phyloP scores from a whole-genome alignment of 1,140 invertebrate species.

The Apis florea region DNA sequence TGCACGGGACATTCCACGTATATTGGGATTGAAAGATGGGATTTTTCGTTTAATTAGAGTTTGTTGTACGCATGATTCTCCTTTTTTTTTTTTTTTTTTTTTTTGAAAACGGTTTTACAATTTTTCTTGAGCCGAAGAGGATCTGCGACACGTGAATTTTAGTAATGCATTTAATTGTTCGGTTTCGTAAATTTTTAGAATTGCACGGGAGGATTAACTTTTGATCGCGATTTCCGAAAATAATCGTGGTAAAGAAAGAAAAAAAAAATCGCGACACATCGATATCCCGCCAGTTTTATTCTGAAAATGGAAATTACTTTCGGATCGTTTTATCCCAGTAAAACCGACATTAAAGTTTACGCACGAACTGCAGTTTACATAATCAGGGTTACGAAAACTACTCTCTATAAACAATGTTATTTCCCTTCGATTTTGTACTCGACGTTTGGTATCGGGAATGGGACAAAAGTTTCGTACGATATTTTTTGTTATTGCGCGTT shows the following conservation, averaged over 20 bases:
- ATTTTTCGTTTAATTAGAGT: no score
- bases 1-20: no score
- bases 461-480: background rate
- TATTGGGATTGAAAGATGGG: no score
- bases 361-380: slow-evolving; percentile 49
- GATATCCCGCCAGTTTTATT: slow-evolving; percentile 19
- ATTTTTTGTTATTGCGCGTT: background rate
- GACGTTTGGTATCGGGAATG: background rate
- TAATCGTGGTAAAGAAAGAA: background rate
- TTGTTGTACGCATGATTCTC: no score
- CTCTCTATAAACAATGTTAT: slow-evolving; percentile 31
- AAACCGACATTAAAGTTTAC: slow-evolving; percentile 36
- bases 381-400: slow-evolving; percentile 17
- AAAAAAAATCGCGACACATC: background rate
- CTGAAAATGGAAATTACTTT: slow-evolving; percentile 40
- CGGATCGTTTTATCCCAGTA: slow-evolving; percentile 30
- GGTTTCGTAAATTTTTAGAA: no score
- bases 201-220: no score
- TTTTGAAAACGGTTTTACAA: background rate
- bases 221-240: background rate
- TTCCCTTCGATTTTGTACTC: slow-evolving; percentile 16
- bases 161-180: no score
- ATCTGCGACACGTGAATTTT: no score
- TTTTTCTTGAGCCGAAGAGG: background rate
- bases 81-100: no score